Percentiles rank a stretch among this genome's conserved stretches.
Conservation (phyloP, 2,113 vertebrate species). For the Micronycteris hirsuta region DNA sequence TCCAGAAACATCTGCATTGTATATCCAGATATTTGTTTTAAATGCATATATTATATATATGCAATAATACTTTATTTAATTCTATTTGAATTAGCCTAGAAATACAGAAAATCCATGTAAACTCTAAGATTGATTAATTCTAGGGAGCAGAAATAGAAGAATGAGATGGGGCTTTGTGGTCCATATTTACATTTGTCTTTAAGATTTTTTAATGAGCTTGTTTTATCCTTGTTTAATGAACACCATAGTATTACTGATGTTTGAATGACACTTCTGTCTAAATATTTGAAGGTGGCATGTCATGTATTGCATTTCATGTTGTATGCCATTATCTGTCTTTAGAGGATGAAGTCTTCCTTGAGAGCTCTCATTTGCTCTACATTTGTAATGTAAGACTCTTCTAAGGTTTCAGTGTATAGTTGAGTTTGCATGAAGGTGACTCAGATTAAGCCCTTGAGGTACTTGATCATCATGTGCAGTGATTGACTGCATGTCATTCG, state of each 20-base stretch:
- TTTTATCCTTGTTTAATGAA: not conserved
- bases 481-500: constrained; percentile 65
- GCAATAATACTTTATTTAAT: not conserved
- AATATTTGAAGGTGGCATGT: not conserved
- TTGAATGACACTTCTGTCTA: not conserved
- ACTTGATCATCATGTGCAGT: constrained; percentile 57
- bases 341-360: constrained; percentile 5
- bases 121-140: not conserved
- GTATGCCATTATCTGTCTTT: not conserved
- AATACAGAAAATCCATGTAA: not conserved
- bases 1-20: not conserved
- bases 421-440: constrained; percentile 80
- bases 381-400: not conserved
- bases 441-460: constrained; percentile 68
- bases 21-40: not conserved
- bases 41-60: not conserved
- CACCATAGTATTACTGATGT: not conserved
- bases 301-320: not conserved
- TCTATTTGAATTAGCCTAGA: not conserved
- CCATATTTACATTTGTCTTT: not conserved
- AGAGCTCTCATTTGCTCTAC: rapidly evolving
- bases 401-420: not conserved
- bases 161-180: not conserved
- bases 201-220: not conserved
- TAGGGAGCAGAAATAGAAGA: not conserved